Percentiles rank a stretch among this genome's conserved stretches.
These are phyloP conservation scores for Ellobium chinense DNA, from an alignment of 2,888 invertebrate genomes.

Conservation along the genomic window DNA sequence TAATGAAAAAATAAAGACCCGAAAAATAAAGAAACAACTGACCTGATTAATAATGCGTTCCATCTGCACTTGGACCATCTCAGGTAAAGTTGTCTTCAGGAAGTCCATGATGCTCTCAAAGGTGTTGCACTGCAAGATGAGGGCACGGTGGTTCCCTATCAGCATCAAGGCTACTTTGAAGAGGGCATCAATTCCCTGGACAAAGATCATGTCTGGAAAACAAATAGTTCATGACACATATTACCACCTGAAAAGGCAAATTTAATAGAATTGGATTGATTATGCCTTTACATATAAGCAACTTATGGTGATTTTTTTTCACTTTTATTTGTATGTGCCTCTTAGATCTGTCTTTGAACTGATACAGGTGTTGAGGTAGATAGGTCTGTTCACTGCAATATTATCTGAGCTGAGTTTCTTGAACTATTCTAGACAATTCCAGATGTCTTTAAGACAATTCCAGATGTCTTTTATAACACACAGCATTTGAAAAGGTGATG, in stretches of 20 bases:
- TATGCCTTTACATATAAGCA: background rate
- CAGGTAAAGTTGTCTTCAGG: constrained; percentile 86
- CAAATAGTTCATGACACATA: constrained; percentile 26
- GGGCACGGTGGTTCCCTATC: constrained; percentile 90
- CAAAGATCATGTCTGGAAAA: constrained; percentile 89
- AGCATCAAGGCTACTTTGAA: constrained; percentile 93
- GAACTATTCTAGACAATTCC: too few relatives aligned
- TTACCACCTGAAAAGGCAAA: background rate
- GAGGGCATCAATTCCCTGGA: constrained; percentile 93
- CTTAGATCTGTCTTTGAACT: too few relatives aligned
- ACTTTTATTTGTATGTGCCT: too few relatives aligned
- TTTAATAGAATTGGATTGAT: background rate
- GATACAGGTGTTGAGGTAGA: too few relatives aligned
- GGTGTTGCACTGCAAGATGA: constrained; percentile 89
- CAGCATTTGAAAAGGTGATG: too few relatives aligned
- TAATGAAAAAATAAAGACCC: too few relatives aligned
- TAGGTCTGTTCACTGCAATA: too few relatives aligned
- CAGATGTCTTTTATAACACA: too few relatives aligned
- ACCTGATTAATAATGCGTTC: constrained; percentile 93
- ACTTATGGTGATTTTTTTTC: too few relatives aligned
- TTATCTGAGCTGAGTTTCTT: too few relatives aligned
- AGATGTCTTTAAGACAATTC: too few relatives aligned
- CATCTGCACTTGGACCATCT: constrained; percentile 81
- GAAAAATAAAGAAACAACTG: constrained; percentile 49
- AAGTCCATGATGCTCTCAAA: constrained; percentile 97